A percentile compares a stretch with the other conserved stretches of the same genome.
These are phyloP conservation scores for Latrodectus hesperus DNA, from an alignment of 2,888 invertebrate genomes.

Conservation along the genomic window DNA sequence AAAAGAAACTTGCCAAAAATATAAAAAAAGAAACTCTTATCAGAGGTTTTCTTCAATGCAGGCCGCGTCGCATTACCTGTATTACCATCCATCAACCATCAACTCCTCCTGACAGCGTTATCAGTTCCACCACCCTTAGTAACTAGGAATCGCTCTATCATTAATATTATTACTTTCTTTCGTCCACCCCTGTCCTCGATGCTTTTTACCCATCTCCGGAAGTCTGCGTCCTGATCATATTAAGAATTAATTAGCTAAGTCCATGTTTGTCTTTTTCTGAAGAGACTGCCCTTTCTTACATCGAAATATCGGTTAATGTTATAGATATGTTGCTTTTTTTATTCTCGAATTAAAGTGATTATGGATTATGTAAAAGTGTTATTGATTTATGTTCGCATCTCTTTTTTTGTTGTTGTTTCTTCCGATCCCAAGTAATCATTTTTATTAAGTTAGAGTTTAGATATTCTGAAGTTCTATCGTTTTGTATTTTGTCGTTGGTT, in stretches of 20 bases:
- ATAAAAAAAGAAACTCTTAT: constrained; percentile 11
- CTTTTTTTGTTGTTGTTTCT: background rate
- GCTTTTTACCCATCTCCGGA: background rate
- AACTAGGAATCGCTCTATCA: constrained; percentile 9
- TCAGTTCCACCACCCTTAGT: constrained; percentile 1
- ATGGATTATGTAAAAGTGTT: constrained; percentile 13
- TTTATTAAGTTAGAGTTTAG: no score
- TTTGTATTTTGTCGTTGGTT: no score
- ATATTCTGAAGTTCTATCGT: no score
- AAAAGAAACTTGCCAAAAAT: constrained; percentile 11
- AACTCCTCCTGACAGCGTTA: constrained; percentile 20
- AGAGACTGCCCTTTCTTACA: background rate
- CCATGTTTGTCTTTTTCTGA: constrained; percentile 21
- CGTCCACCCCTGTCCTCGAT: background rate
- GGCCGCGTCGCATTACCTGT: constrained; percentile 1
- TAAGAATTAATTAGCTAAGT: constrained; percentile 47
- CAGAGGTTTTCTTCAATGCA: constrained; percentile 6
- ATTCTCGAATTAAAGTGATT: background rate
- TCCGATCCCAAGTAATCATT: no score
- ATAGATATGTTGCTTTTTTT: background rate
- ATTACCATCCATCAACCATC: constrained; percentile 24
- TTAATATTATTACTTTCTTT: constrained; percentile 16
- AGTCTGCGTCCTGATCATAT: constrained; percentile 28
- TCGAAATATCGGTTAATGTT: constrained; percentile 4
- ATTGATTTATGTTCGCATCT: background rate